phyloP scores from a whole-genome alignment of 1,140 invertebrate genomes.

The Zelostemma sp. region DNA sequence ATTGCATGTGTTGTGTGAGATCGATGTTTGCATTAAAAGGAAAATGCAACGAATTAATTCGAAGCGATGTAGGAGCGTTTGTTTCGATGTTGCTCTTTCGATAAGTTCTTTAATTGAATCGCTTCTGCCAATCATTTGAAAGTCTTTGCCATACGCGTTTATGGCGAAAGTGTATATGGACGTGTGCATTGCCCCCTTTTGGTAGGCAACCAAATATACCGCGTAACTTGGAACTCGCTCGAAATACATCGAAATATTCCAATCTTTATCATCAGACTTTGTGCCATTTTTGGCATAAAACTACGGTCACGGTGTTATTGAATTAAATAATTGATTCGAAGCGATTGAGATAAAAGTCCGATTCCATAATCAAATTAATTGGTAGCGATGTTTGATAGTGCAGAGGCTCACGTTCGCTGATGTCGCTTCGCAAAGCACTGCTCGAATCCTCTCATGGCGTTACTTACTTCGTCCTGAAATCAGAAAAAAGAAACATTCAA shows the following conservation, averaged over 20 bases:
- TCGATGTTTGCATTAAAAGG: background rate
- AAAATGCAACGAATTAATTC: background rate
- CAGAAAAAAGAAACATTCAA: conserved; percentile 62
- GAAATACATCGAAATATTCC: background rate
- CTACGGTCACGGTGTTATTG: too few species aligned
- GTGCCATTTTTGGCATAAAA: background rate
- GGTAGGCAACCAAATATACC: conserved; percentile 35
- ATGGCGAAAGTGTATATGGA: conserved; percentile 31
- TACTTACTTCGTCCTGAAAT: conserved; percentile 71
- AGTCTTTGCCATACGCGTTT: conserved; percentile 26
- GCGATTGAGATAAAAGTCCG: background rate
- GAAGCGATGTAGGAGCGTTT: background rate
- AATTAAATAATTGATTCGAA: background rate
- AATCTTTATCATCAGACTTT: background rate
- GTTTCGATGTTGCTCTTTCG: background rate
- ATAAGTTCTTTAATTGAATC: background rate
- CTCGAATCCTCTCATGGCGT: conserved; percentile 45
- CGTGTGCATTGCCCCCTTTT: conserved; percentile 24
- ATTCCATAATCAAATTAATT: background rate
- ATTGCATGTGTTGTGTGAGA: too few species aligned
- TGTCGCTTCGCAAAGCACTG: conserved; percentile 30
- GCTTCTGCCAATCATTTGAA: conserved; percentile 27
- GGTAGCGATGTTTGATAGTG: background rate
- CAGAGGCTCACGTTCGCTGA: conserved; percentile 52
- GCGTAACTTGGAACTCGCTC: too few species aligned